phyloP scores from a whole-genome alignment of 2,113 vertebrate species.

The Psilopogon haemacephalus region DNA sequence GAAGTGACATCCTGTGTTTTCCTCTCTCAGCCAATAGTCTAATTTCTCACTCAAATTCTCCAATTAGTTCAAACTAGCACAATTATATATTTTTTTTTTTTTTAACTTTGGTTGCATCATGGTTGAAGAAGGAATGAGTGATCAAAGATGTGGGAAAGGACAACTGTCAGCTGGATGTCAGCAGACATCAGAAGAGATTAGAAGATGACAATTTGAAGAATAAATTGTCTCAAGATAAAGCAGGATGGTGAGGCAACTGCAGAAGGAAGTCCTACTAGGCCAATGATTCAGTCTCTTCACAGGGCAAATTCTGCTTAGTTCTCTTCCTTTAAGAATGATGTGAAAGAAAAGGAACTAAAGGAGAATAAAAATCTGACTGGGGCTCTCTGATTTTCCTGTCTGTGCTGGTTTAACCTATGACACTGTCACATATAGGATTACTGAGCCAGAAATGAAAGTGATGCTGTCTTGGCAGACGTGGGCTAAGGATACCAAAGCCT shows the following conservation, averaged over 20 bases:
- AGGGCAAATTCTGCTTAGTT: background rate
- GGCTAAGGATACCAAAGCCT: background rate
- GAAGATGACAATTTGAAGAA: background rate
- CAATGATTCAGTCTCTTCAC: background rate
- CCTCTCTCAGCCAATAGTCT: no score
- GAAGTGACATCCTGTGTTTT: no score
- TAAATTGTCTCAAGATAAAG: background rate
- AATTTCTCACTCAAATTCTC: no score
- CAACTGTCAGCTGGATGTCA: background rate
- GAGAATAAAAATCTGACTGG: background rate
- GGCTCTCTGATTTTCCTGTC: background rate
- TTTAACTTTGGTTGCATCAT: background rate
- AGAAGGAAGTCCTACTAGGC: background rate
- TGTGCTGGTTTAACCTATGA: no score
- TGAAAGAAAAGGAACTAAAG: slow-evolving; percentile 5
- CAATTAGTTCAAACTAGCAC: no score
- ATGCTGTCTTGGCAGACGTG: background rate
- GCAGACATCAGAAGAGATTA: background rate
- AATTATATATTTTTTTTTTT: no score
- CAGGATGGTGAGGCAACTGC: background rate
- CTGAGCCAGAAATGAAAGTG: slow-evolving; percentile 13
- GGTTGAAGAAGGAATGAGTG: background rate
- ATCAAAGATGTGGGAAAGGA: background rate
- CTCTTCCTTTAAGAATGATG: background rate
- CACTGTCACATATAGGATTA: background rate